phyloP scores from a whole-genome alignment of 1,140 invertebrate genomes.

The Pomacea maculata region DNA sequence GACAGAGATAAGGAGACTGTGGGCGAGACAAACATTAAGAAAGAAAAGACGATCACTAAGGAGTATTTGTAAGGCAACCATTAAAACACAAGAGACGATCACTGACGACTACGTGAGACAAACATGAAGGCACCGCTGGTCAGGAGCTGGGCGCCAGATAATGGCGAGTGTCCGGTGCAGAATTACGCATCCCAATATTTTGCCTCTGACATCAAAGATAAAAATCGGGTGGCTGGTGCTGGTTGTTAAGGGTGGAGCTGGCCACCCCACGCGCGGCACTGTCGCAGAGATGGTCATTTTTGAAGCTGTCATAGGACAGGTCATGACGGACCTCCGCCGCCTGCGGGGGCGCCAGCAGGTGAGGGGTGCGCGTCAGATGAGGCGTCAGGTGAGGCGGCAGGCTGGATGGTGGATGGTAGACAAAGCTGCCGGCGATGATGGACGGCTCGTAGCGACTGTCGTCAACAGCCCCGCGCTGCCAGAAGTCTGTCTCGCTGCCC shows the following conservation, averaged over 20 bases:
- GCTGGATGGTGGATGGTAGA: constrained; percentile 35
- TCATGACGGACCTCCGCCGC: constrained; percentile 9
- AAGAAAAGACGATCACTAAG: no score
- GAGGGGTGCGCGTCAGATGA: constrained; percentile 20
- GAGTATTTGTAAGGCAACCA: no score
- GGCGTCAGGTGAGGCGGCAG: constrained; percentile 30
- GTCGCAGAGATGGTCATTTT: constrained; percentile 33
- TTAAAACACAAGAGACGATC: no score
- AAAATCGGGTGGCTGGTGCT: constrained; percentile 29
- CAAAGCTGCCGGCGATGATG: constrained; percentile 37
- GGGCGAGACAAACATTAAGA: no score
- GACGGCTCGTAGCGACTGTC: constrained; percentile 34
- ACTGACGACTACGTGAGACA: no score
- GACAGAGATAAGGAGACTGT: no score
- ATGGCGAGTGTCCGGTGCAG: no score
- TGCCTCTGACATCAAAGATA: constrained; percentile 14
- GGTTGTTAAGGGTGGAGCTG: constrained; percentile 32
- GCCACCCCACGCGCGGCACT: constrained; percentile 15
- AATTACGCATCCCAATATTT: no score
- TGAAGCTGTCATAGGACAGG: constrained; percentile 37
- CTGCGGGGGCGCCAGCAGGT: neutral
- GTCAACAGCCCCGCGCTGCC: constrained; percentile 2
- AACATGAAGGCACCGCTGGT: no score
- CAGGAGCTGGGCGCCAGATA: no score
- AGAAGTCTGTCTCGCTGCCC: constrained; percentile 30